A percentile compares a stretch with the other conserved stretches of the same genome.
phyloP scores from a whole-genome alignment of 2,797 vertebrate genomes.

The Clamator glandarius region DNA sequence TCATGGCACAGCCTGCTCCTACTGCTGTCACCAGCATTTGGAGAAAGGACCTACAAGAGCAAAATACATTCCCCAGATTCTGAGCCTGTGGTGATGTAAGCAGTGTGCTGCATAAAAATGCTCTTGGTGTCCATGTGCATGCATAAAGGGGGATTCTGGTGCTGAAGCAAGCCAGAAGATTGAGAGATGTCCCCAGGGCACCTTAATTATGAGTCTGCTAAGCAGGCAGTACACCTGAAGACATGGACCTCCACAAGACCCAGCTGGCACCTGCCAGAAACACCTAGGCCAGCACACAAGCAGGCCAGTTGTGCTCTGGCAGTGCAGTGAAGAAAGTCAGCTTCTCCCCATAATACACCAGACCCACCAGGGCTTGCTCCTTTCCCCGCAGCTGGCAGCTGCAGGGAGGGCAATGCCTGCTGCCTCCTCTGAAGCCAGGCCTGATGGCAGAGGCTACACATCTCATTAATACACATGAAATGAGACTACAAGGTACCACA shows the following conservation, averaged over 20 bases:
- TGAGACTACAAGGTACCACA: neutral
- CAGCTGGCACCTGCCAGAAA: neutral
- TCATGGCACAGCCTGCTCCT: neutral
- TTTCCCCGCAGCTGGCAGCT: neutral
- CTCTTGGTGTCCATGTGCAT: fast-evolving
- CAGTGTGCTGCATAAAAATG: fast-evolving
- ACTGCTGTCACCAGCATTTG: neutral
- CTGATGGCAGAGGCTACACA: fast-evolving
- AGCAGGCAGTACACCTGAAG: fast-evolving
- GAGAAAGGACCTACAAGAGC: neutral
- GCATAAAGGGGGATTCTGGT: fast-evolving
- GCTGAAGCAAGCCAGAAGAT: neutral
- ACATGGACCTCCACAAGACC: neutral
- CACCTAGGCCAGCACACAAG: fast-evolving
- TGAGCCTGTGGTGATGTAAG: fast-evolving
- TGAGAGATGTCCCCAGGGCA: neutral
- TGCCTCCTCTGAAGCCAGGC: neutral
- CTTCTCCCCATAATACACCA: neutral
- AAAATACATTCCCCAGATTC: neutral
- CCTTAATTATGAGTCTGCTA: neutral
- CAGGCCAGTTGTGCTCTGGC: neutral
- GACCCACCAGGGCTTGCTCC: neutral
- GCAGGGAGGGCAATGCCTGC: fast-evolving
- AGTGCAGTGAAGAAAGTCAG: neutral
- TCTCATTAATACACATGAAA: neutral